Conservation (phyloP, 2,888 invertebrate genomes). For the Gandaritis pyraliata region DNA sequence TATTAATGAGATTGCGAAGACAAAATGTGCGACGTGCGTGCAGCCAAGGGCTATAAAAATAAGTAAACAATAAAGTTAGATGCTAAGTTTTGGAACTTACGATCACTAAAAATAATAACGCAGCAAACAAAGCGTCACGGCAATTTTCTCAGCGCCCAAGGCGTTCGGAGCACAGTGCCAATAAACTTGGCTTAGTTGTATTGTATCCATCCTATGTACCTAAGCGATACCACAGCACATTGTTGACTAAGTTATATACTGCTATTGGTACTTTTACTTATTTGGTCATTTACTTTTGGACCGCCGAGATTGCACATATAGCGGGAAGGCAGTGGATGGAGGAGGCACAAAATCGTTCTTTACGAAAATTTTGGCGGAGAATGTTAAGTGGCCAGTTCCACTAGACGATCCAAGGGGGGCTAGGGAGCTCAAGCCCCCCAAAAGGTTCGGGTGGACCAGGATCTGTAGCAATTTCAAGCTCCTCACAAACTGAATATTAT, state of each 20-base stretch:
- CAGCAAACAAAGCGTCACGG: conserved; percentile 21
- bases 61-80: neutral
- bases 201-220: conserved; percentile 11
- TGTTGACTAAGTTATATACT: conserved; percentile 4
- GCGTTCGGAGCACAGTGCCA: conserved; percentile 26
- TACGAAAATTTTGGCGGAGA: no score
- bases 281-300: no score
- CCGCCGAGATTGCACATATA: no score
- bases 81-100: conserved; percentile 7
- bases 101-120: conserved; percentile 16
- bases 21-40: neutral
- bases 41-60: neutral
- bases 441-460: no score
- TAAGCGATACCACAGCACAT: conserved; percentile 7
- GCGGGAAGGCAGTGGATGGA: no score
- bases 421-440: no score
- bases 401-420: no score
- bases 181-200: conserved; percentile 28
- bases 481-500: no score
- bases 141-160: conserved; percentile 27
- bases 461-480: no score
- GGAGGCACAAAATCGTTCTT: no score
- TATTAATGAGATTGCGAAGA: neutral
- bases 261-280: conserved; percentile 15
- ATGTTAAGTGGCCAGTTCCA: no score